These are phyloP conservation scores for Trichogramma dendrolimi DNA, from an alignment of 2,888 invertebrate species.

Conservation along the genomic window DNA sequence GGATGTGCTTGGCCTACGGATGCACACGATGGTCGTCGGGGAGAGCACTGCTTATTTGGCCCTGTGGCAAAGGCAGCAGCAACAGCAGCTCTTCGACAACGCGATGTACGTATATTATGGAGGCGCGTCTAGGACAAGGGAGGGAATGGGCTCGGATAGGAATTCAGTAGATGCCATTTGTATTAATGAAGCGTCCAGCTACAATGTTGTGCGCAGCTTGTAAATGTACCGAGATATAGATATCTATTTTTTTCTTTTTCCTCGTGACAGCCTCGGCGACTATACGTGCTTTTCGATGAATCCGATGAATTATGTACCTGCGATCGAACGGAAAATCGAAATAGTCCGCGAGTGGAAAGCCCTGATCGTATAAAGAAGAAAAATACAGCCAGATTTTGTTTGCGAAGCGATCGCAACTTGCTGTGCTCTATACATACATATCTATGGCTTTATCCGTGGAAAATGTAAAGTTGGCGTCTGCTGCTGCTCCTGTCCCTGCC, in stretches of 20 bases:
- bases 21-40: conserved; percentile 7
- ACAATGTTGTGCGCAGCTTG: conserved; percentile 39
- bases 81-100: background rate
- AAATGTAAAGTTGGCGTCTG: no score
- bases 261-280: background rate
- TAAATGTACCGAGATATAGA: no score
- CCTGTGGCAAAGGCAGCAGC: background rate
- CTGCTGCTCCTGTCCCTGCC: no score
- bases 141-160: conserved; percentile 31
- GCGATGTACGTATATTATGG: conserved; percentile 16
- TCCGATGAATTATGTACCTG: conserved; percentile 52
- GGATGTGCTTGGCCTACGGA: conserved; percentile 29
- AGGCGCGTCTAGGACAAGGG: conserved; percentile 4
- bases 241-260: no score
- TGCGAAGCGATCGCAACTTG: no score
- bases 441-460: no score
- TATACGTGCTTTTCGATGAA: conserved; percentile 32
- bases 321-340: conserved; percentile 47
- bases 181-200: conserved; percentile 52
- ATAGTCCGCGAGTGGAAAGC: conserved; percentile 31
- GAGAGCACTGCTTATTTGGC: conserved; percentile 7
- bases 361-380: conserved; percentile 21
- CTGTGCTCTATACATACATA: no score
- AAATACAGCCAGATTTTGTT: conserved; percentile 12
- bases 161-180: conserved; percentile 54